Evolutionary conservation across 1,140 invertebrate genomes (phyloP).

Genomic region (Drosophila carrolli): DNA sequence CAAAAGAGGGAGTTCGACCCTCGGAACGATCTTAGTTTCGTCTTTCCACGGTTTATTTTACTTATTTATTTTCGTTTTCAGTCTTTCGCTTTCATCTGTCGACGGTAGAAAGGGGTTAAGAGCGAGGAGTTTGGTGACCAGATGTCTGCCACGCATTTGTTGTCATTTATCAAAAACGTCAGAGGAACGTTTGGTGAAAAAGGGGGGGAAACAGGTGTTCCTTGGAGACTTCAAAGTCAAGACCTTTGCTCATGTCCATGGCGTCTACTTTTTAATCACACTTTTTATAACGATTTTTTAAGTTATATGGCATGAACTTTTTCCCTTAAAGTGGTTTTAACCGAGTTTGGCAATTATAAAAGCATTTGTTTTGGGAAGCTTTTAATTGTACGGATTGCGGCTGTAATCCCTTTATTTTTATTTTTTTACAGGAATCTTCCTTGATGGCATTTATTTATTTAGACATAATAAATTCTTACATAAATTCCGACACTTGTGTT

Average conservation of each 20-base stretch:
- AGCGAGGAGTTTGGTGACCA: slow-evolving; percentile 23
- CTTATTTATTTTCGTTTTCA: slow-evolving; percentile 20
- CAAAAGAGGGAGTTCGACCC: slow-evolving; percentile 1
- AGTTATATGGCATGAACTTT: slow-evolving; percentile 6
- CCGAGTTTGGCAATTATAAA: background rate
- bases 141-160: slow-evolving; percentile 52
- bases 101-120: slow-evolving; percentile 16
- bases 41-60: slow-evolving; percentile 26
- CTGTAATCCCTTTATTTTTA: background rate
- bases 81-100: slow-evolving; percentile 58
- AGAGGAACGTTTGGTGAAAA: background rate
- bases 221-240: slow-evolving; percentile 7
- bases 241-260: slow-evolving; percentile 30
- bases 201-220: slow-evolving; percentile 3
- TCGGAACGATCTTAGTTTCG: slow-evolving; percentile 25
- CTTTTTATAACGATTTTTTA: slow-evolving; percentile 22
- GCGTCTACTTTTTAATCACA: slow-evolving; percentile 1
- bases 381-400: background rate
- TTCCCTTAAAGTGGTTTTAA: background rate
- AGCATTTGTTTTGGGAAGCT: background rate
- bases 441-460: no score
- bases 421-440: background rate
- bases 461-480: no score
- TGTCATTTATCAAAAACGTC: slow-evolving; percentile 63
- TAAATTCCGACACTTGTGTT: no score